Evolutionary conservation across 1,140 invertebrate species (phyloP), one percentile per base, ranked within the genome.

Genomic region (Drosophila aff.): DNA sequence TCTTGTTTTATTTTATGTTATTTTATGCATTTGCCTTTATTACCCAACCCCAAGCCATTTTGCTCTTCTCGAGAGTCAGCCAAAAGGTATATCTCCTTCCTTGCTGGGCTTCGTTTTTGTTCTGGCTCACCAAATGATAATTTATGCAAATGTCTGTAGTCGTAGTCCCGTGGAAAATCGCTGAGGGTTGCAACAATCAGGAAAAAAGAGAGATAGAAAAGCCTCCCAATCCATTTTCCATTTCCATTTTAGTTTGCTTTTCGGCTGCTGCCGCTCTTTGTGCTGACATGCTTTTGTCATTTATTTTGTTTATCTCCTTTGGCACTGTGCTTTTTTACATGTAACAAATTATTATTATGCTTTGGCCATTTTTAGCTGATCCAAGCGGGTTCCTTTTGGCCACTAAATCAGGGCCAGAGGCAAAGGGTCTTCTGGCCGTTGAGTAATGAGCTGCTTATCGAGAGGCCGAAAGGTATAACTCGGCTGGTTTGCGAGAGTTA

Each of bases 341-440:
- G 71, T 89, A 89, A 89, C 84, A 89, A 89, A 89, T 89, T 89
- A 89, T 89, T 89, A 89, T 89, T 89, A 89, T 89, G 85, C 81
- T 73, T 89, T 69, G 82, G 66, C 46, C 79, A 53, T 90, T 90
- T 77, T 77, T 62, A 66, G 85, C 84, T 89, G 84, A 89, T 87
- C 85, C 74, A 76, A 81, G 85, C 81, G 67, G 38, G 62, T 67
- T 52, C 28, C 41, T n/a, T 16, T 16, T 44, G 62, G 47, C 40
- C 77, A 59, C 49, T 76, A 84, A 89, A 84, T 87, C 84, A 89
- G 50, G 73, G 53, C 38, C 50, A 36, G 53, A 73, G 18, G 41
- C 41, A 18, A 44, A 44, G n/a, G 58, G 15, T 53, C 61, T 47
- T 3, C 33, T 53, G 82, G 76, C 83, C 76, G 43, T 76, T 89